phyloP scores from a whole-genome alignment of 2,797 vertebrate genomes.

The Pteronotus mesoamericanus region DNA sequence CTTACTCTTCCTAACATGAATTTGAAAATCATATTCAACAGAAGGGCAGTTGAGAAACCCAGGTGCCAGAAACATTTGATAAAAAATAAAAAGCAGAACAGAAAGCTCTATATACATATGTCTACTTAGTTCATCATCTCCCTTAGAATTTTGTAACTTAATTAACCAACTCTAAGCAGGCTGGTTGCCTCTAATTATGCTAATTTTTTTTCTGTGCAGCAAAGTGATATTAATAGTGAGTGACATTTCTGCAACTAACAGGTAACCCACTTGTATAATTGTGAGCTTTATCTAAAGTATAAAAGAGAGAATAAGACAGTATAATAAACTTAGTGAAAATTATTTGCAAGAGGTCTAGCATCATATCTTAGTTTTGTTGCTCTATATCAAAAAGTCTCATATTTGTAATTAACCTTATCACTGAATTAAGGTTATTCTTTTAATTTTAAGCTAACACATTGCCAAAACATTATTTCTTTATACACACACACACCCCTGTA shows the following conservation, averaged over 20 bases:
- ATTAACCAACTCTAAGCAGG: slow-evolving; percentile 67
- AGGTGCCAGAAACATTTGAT: slow-evolving; percentile 68
- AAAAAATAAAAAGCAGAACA: slow-evolving; percentile 64
- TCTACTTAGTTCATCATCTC: slow-evolving; percentile 72
- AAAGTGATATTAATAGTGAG: slow-evolving; percentile 50
- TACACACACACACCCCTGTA: neutral
- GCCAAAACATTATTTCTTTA: neutral
- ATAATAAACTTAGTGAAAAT: slow-evolving; percentile 25
- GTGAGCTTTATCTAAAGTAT: neutral
- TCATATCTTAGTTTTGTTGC: neutral
- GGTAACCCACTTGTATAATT: slow-evolving; percentile 14
- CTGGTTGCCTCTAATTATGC: slow-evolving; percentile 68
- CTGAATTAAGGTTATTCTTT: neutral
- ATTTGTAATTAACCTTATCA: neutral
- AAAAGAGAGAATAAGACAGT: neutral
- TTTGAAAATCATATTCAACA: slow-evolving; percentile 71
- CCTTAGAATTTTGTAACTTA: slow-evolving; percentile 70
- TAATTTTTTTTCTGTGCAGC: slow-evolving; percentile 47
- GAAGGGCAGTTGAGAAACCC: slow-evolving; percentile 64
- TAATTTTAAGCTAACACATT: slow-evolving; percentile 6
- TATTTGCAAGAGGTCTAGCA: neutral
- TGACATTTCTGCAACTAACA: slow-evolving; percentile 57
- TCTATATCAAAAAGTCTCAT: neutral
- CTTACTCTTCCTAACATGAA: slow-evolving; percentile 66
- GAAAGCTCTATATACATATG: slow-evolving; percentile 72